Conservation (phyloP, 2,797 vertebrate species). For the Poecilia gillii region DNA sequence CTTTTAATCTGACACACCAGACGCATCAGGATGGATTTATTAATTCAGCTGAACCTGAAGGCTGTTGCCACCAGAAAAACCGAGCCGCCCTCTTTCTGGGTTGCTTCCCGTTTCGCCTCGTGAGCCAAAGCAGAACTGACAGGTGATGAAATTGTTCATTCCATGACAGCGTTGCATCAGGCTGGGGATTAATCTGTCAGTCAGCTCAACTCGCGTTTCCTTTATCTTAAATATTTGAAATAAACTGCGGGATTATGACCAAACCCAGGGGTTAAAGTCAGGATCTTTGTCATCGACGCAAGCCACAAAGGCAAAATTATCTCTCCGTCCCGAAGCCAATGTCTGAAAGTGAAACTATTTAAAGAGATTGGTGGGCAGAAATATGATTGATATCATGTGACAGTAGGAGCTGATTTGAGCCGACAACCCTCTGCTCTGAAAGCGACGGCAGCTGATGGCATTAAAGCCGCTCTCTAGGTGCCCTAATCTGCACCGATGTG, state of each 20-base stretch:
- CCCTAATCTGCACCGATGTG: neutral
- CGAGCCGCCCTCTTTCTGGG: too few species aligned
- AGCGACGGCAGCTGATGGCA: neutral
- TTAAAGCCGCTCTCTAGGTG: neutral
- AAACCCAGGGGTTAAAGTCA: neutral
- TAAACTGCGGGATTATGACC: neutral
- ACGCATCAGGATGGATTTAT: too few species aligned
- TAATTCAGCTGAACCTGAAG: neutral
- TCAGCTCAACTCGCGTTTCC: neutral
- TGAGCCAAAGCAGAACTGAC: slow-evolving; percentile 2
- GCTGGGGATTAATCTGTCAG: neutral
- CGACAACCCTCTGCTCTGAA: slow-evolving; percentile 10
- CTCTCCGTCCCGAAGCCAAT: neutral
- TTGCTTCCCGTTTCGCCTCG: neutral
- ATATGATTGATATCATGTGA: slow-evolving; percentile 5
- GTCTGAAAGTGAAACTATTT: slow-evolving; percentile 4
- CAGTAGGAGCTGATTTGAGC: neutral
- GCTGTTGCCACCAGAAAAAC: neutral
- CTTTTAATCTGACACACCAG: too few species aligned
- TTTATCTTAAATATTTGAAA: neutral
- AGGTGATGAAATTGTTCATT: slow-evolving; percentile 9
- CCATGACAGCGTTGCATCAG: slow-evolving; percentile 4
- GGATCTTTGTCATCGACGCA: neutral
- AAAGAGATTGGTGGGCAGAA: neutral
- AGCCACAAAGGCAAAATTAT: neutral